A percentile compares a stretch with the other conserved stretches of the same genome.
These are phyloP conservation scores for Peromyscus attwateri DNA, from an alignment of 2,797 vertebrate species.

Conservation along the genomic window DNA sequence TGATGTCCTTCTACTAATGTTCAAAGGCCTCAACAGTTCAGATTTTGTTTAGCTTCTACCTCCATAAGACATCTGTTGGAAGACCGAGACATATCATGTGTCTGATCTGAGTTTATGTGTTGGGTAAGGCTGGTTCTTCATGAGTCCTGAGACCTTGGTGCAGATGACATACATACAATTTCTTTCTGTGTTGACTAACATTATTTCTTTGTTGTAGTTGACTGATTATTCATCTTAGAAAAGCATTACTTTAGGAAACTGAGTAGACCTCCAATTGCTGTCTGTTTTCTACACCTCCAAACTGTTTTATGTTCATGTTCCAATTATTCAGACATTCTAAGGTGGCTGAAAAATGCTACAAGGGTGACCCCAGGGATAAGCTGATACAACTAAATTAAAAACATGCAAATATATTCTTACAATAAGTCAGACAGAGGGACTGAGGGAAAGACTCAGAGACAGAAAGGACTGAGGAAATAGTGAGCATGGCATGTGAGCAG, in stretches of 20 bases:
- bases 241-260: fast-evolving
- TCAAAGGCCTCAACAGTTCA: neutral
- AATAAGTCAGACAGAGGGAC: neutral
- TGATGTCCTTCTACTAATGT: fast-evolving
- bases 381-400: neutral
- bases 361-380: fast-evolving
- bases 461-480: neutral
- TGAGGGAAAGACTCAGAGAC: no score
- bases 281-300: neutral
- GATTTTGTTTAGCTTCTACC: neutral
- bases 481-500: neutral
- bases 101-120: neutral
- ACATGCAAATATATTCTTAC: neutral
- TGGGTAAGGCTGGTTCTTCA: fast-evolving
- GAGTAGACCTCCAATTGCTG: no score
- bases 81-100: fast-evolving
- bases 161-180: fast-evolving
- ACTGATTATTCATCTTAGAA: neutral
- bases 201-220: neutral
- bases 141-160: neutral
- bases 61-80: no score
- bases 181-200: no score
- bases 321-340: neutral
- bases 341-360: neutral
- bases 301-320: neutral